Evolutionary conservation across 1,140 invertebrate species (phyloP).

Genomic region (Nilaparvata lugens): DNA sequence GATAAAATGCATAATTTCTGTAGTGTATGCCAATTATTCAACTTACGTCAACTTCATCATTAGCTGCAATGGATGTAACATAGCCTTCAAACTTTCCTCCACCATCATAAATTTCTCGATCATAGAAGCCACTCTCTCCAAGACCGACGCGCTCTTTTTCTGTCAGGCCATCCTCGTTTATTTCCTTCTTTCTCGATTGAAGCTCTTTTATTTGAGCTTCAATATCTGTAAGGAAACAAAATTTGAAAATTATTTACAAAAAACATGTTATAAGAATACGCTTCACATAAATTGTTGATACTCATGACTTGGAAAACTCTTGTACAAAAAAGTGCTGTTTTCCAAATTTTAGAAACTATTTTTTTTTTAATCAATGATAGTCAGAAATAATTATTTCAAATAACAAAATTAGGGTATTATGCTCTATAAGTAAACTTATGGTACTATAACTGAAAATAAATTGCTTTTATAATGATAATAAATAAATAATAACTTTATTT

Average conservation of each 20-base stretch:
- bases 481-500: too few relatives aligned
- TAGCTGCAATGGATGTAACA: constrained; percentile 90
- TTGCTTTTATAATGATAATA: too few relatives aligned
- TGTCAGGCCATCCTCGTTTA: constrained; percentile 39
- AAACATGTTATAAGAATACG: neutral
- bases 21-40: too few relatives aligned
- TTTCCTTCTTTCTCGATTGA: constrained; percentile 75
- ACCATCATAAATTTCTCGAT: constrained; percentile 87
- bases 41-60: constrained; percentile 76
- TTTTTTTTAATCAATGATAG: too few relatives aligned
- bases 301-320: neutral
- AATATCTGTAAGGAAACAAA: constrained; percentile 57
- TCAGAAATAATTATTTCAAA: too few relatives aligned
- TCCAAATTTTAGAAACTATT: too few relatives aligned
- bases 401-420: too few relatives aligned
- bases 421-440: too few relatives aligned
- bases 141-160: constrained; percentile 71
- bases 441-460: too few relatives aligned
- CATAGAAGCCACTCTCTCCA: constrained; percentile 81
- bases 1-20: too few relatives aligned
- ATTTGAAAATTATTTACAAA: constrained; percentile 21
- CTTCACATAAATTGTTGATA: neutral
- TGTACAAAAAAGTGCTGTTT: neutral
- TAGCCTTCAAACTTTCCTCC: constrained; percentile 83
- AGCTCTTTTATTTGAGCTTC: constrained; percentile 87